These are phyloP conservation scores for Pseudomugil tenellus DNA, from an alignment of 2,797 vertebrate genomes.

Conservation along the genomic window DNA sequence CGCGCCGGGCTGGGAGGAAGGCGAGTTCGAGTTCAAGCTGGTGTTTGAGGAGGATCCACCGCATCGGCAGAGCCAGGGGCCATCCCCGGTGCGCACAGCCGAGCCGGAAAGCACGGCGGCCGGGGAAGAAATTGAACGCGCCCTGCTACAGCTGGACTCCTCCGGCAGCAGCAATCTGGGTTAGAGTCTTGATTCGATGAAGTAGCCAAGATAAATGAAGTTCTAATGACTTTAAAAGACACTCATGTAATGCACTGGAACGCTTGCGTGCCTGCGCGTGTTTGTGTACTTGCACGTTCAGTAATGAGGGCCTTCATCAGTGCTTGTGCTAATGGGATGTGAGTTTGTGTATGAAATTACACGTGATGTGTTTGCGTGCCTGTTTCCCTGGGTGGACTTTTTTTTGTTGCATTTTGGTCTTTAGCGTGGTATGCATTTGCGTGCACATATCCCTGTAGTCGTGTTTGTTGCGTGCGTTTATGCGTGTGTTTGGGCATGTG, in stretches of 20 bases:
- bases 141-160: constrained; percentile 64
- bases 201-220: not conserved
- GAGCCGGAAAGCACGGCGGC: constrained; percentile 61
- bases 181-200: constrained; percentile 48
- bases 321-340: constrained; percentile 16
- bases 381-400: constrained; percentile 42
- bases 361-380: constrained; percentile 35
- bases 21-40: constrained; percentile 93
- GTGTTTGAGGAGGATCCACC: constrained; percentile 91
- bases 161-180: constrained; percentile 59
- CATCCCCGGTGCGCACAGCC: constrained; percentile 63
- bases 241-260: constrained; percentile 35
- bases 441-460: constrained; percentile 26
- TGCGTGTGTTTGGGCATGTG: constrained; percentile 61
- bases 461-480: constrained; percentile 21
- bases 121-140: constrained; percentile 65
- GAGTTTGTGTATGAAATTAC: constrained; percentile 21
- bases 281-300: constrained; percentile 5
- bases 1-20: constrained; percentile 91
- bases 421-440: constrained; percentile 30
- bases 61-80: constrained; percentile 76
- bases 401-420: constrained; percentile 50
- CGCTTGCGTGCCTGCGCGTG: constrained; percentile 17
- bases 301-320: constrained; percentile 23
- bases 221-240: constrained; percentile 8